Evolutionary conservation across 2,113 vertebrate genomes (phyloP), one percentile per base, ranked within the genome.

Genomic region (Aldabrachelys gigantea): DNA sequence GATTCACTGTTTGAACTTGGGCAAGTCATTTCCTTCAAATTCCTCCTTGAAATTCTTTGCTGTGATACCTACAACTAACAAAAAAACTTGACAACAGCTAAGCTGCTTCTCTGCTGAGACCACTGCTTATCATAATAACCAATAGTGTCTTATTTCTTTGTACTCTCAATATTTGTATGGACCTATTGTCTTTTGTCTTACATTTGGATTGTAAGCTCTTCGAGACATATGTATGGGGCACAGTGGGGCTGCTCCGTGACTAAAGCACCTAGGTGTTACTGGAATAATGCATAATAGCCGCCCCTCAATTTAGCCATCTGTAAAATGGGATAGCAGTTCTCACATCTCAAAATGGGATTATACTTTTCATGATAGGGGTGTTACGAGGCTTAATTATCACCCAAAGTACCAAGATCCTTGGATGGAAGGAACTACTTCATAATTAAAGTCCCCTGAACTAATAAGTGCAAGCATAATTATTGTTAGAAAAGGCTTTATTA

Each of bases 401-500:
- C 85, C 87, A 7, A 82, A 84, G 38, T 53, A 57, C 79, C 49
- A 21, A 57, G 65, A 82, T 54, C 57, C 53, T 50, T 56, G 82
- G 91, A 50, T 81, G 95, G 90, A 80, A 91, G 38, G n/a, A 94
- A 92, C 29, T 81, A 84, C 83, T 85, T 92, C 88, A 85, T 95
- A 89, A 92, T 95, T 93, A 76, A 86, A 95, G 93, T 47, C 7
- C 22, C 83, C 78, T 0, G 41, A 85, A 94, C 22, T 89, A 87
- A 95, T 87, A 92, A 93, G 75, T 85, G 84, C 83, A 91, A 95
- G 86, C 50, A 92, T 57, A 95, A 93, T 54, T 47, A 93, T 62
- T 79, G n/a, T 85, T 87, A 78, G 16, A 93, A 57, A 59, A 93
- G 84, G 65, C 81, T 95, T 95, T 65, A 91, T 93, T 84, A 95